phyloP scores from a whole-genome alignment of 2,113 vertebrate genomes.

The Centrocercus urophasianus region DNA sequence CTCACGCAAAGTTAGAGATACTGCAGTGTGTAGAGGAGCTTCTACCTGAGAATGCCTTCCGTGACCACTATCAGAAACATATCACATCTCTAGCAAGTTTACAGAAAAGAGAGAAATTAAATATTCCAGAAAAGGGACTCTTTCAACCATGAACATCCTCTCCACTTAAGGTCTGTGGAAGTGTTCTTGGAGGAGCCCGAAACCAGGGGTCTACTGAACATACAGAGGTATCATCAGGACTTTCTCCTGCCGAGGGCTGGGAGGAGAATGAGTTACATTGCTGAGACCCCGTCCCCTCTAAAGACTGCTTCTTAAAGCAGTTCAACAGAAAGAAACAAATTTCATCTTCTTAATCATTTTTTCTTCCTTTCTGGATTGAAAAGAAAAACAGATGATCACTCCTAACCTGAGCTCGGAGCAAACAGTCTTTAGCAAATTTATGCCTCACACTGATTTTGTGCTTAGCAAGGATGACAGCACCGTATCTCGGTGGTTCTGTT shows the following conservation, averaged over 20 bases:
- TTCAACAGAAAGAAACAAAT: background rate
- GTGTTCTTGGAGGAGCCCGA: background rate
- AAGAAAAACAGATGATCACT: background rate
- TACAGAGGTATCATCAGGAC: background rate
- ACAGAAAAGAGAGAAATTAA: background rate
- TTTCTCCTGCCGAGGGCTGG: background rate
- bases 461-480: background rate
- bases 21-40: rapidly evolving
- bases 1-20: rapidly evolving
- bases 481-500: background rate
- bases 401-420: background rate
- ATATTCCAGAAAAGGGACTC: background rate
- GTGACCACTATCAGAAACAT: background rate
- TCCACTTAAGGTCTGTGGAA: background rate
- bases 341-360: background rate
- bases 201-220: background rate
- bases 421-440: background rate
- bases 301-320: background rate
- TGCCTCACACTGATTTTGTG: background rate
- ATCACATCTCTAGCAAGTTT: background rate
- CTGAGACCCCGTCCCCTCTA: background rate
- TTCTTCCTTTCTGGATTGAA: background rate
- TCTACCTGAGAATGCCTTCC: background rate
- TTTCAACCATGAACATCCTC: background rate
- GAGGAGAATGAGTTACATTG: background rate